phyloP scores from a whole-genome alignment of 2,797 vertebrate genomes.

The Lacerta viridis region DNA sequence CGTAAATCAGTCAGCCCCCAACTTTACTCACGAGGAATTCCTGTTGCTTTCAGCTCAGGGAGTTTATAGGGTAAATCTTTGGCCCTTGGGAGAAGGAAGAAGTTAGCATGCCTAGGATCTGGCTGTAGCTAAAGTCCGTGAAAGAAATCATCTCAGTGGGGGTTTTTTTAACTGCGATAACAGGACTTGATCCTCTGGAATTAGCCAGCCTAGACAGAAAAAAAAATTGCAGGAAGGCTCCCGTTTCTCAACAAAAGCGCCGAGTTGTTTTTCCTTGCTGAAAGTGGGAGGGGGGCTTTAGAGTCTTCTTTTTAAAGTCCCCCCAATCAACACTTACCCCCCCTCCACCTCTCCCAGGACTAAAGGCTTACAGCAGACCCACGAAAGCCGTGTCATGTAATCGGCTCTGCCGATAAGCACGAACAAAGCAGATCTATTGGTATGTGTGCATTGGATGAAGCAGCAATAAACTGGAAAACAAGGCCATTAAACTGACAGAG shows the following conservation, averaged over 20 bases:
- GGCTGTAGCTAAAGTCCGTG: neutral
- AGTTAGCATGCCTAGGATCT: neutral
- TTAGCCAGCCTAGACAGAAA: neutral
- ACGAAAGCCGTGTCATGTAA: conserved; percentile 17
- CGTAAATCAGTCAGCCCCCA: neutral
- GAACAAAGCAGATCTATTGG: conserved; percentile 42
- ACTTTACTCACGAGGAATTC: neutral
- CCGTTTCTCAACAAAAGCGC: neutral
- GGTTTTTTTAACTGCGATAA: neutral
- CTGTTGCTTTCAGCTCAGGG: neutral
- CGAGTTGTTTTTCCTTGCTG: neutral
- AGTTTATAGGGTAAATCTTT: neutral
- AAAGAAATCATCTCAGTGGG: neutral
- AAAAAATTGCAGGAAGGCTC: neutral
- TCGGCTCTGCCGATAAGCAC: conserved; percentile 60
- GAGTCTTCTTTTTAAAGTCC: neutral
- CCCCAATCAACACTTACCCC: neutral
- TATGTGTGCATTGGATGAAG: conserved; percentile 65
- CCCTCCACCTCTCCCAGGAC: neutral
- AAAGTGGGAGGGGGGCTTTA: neutral
- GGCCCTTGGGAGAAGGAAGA: neutral
- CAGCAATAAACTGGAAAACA: conserved; percentile 65
- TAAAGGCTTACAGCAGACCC: neutral
- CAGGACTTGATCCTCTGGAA: neutral
- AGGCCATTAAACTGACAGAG: conserved; percentile 61